A percentile compares a stretch with the other conserved stretches of the same genome.
Conservation (phyloP, 2,888 invertebrate genomes). For the Scotopteryx bipunctaria region DNA sequence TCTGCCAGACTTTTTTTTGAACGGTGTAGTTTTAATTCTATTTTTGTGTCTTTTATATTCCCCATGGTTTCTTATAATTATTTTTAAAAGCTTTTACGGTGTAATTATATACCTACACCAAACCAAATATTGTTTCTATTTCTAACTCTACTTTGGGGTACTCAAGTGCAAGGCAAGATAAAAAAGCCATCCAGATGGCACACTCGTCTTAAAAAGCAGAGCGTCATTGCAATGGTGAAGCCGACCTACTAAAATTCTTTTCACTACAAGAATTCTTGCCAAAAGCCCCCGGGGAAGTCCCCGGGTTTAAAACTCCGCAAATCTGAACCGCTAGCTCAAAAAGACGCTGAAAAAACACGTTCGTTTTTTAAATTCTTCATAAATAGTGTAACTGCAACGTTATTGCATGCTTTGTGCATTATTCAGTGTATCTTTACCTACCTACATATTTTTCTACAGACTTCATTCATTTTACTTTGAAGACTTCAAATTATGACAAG, state of each 20-base stretch:
- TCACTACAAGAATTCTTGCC: slow-evolving; percentile 23
- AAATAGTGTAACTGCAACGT: background rate
- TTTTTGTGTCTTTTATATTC: too few species aligned
- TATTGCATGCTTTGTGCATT: background rate
- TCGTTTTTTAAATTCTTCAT: slow-evolving; percentile 18
- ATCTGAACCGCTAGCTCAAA: slow-evolving; percentile 26
- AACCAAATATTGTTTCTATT: slow-evolving; percentile 14
- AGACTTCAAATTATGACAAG: too few species aligned
- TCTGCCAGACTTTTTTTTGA: too few species aligned
- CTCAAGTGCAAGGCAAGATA: slow-evolving; percentile 13
- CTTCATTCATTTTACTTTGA: background rate
- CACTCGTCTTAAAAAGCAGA: slow-evolving; percentile 12
- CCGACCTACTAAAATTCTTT: slow-evolving; percentile 29
- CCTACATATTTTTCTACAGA: too few species aligned
- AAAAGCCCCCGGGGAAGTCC: slow-evolving; percentile 27
- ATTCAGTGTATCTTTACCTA: too few species aligned
- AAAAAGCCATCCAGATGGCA: slow-evolving; percentile 21
- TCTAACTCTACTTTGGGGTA: slow-evolving; percentile 12
- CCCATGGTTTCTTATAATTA: too few species aligned
- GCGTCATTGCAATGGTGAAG: slow-evolving; percentile 8
- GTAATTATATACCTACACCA: background rate
- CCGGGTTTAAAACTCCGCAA: slow-evolving; percentile 27
- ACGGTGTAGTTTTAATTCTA: too few species aligned
- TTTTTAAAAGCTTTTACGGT: background rate
- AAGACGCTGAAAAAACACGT: slow-evolving; percentile 17